Evolutionary conservation across 2,113 vertebrate species (phyloP).

Genomic region (Plectropomus leopardus): DNA sequence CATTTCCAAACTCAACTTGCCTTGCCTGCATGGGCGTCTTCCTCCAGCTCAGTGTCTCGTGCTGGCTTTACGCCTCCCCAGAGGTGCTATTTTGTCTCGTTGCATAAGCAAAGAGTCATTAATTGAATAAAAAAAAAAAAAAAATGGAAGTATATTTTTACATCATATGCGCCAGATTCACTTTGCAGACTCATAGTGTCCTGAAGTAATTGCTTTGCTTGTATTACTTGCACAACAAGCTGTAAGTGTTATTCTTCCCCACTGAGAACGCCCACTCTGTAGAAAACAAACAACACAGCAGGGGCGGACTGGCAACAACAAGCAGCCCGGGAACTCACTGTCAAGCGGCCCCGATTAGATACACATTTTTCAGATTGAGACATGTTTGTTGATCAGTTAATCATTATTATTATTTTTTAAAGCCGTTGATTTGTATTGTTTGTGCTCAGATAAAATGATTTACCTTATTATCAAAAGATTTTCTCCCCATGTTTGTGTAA

Average conservation of each 20-base stretch:
- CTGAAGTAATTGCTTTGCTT: conserved; percentile 25
- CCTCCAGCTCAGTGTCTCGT: conserved; percentile 6
- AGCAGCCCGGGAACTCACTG: too few species aligned
- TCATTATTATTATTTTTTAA: too few species aligned
- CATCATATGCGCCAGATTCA: conserved; percentile 22
- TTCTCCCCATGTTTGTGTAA: too few species aligned
- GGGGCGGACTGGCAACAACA: too few species aligned
- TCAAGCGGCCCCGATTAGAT: too few species aligned
- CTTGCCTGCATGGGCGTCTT: conserved; percentile 25
- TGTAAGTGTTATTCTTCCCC: conserved; percentile 33
- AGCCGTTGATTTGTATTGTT: too few species aligned
- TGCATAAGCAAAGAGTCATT: conserved; percentile 33
- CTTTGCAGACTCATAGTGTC: conserved; percentile 21
- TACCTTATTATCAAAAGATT: too few species aligned
- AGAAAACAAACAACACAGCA: conserved; percentile 15
- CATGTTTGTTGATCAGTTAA: too few species aligned
- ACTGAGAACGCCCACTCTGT: conserved; percentile 39
- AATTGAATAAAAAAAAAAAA: neutral
- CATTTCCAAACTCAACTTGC: conserved; percentile 39
- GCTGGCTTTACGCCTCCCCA: conserved; percentile 19
- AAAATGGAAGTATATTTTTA: conserved; percentile 7
- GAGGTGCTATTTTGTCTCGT: conserved; percentile 18
- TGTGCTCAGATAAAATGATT: too few species aligned
- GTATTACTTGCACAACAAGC: conserved; percentile 13
- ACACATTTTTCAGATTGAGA: too few species aligned